phyloP scores from a whole-genome alignment of 2,888 invertebrate species.

The Sphaerophoria rueppellii region DNA sequence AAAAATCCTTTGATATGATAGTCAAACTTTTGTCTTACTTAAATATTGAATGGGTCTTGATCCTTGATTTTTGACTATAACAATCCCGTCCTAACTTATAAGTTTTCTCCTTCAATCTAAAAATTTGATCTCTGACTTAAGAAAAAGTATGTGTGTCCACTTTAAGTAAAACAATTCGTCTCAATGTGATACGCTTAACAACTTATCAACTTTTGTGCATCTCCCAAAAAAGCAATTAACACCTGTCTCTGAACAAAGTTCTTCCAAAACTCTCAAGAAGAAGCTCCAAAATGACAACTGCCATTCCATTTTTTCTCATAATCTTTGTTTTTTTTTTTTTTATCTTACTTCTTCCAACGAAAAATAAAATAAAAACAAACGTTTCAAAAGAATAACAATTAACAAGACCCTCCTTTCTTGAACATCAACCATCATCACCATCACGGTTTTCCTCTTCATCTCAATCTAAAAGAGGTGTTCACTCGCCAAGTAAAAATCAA shows the following conservation, averaged over 20 bases:
- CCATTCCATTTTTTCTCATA: neutral
- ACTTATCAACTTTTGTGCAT: conserved; percentile 9
- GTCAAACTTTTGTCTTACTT: no score
- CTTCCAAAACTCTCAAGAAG: neutral
- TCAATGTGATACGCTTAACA: neutral
- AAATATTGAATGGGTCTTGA: no score
- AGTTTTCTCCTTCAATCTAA: neutral
- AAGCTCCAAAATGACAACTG: neutral
- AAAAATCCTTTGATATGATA: no score
- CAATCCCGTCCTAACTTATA: no score
- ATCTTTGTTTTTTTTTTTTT: neutral
- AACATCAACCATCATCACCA: conserved; percentile 15
- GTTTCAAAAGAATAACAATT: conserved; percentile 33
- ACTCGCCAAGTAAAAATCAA: conserved; percentile 19
- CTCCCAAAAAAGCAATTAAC: neutral
- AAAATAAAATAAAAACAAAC: conserved; percentile 33
- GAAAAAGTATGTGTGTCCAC: neutral
- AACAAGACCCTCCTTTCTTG: conserved; percentile 26
- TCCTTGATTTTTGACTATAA: no score
- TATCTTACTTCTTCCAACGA: conserved; percentile 12
- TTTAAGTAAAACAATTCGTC: neutral
- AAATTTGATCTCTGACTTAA: no score
- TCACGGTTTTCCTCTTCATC: neutral
- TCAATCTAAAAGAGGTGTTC: conserved; percentile 25
- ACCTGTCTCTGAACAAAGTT: conserved; percentile 7